phyloP scores from a whole-genome alignment of 1,140 invertebrate species.

The Tetraneura akinire region DNA sequence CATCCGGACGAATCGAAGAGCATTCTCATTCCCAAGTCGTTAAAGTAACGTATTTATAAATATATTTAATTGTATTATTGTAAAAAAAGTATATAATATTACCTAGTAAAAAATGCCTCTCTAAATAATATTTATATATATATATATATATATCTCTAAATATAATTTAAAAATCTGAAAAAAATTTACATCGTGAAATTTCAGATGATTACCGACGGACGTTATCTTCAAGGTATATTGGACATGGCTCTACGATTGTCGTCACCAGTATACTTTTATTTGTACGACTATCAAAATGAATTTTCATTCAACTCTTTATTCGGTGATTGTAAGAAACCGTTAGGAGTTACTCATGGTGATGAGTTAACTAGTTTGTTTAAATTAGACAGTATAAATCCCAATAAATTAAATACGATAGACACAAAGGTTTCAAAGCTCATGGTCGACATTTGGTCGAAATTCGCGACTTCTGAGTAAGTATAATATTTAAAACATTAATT shows the following conservation, averaged over 20 bases:
- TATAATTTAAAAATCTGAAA: too few relatives aligned
- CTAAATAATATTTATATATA: too few relatives aligned
- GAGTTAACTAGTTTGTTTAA: slow-evolving; percentile 53
- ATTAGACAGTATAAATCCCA: not conserved
- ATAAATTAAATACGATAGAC: slow-evolving; percentile 15
- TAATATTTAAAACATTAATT: not conserved
- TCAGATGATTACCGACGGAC: slow-evolving; percentile 3
- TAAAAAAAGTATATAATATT: too few relatives aligned
- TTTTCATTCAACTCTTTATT: slow-evolving; percentile 26
- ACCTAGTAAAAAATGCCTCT: too few relatives aligned
- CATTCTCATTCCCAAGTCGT: not conserved
- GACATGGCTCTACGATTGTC: not conserved
- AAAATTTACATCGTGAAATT: too few relatives aligned
- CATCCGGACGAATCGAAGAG: not conserved
- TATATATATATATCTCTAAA: too few relatives aligned
- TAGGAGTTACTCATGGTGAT: slow-evolving; percentile 52
- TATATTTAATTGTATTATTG: too few relatives aligned
- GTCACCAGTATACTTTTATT: slow-evolving; percentile 20
- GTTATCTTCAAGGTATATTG: not conserved
- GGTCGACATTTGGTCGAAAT: slow-evolving; percentile 51
- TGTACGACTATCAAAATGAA: slow-evolving; percentile 27
- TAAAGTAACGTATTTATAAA: not conserved
- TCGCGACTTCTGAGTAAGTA: slow-evolving; percentile 43
- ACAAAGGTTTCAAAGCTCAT: slow-evolving; percentile 42
- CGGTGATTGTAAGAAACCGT: not conserved